Evolutionary conservation across 2,797 vertebrate genomes (phyloP).

Genomic region (Galago senegalensis): DNA sequence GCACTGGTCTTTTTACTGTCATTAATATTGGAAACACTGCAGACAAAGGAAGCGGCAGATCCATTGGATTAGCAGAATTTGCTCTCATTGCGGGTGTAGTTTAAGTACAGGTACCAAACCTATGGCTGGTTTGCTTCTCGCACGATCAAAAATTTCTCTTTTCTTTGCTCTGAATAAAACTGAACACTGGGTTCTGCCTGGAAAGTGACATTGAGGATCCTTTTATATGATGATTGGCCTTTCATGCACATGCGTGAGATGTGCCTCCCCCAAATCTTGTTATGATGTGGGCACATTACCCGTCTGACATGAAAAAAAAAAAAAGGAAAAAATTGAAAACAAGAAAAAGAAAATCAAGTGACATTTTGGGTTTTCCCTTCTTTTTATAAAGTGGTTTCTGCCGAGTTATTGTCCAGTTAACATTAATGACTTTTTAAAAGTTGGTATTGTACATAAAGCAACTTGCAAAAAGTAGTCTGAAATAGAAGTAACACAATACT

Average conservation of each 20-base stretch:
- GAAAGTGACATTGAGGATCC: slow-evolving; percentile 84
- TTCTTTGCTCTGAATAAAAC: slow-evolving; percentile 89
- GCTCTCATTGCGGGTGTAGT: not conserved
- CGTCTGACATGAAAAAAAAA: too few species aligned
- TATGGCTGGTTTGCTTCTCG: slow-evolving; percentile 67
- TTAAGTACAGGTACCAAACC: not conserved
- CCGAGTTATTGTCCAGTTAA: slow-evolving; percentile 80
- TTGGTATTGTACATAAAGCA: slow-evolving; percentile 89
- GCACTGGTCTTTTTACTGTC: not conserved
- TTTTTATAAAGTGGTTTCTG: slow-evolving; percentile 78
- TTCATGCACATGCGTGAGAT: too few species aligned
- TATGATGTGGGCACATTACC: too few species aligned
- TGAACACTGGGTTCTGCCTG: slow-evolving; percentile 87
- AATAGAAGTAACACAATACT: slow-evolving; percentile 79
- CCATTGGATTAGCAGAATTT: not conserved
- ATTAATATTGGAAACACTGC: not conserved
- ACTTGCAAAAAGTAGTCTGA: slow-evolving; percentile 82
- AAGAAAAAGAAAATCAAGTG: slow-evolving; percentile 62
- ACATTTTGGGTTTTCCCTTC: slow-evolving; percentile 85
- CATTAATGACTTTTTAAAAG: slow-evolving; percentile 76
- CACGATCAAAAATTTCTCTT: slow-evolving; percentile 88
- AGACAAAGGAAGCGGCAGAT: not conserved
- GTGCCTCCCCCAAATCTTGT: too few species aligned
- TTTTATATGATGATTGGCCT: too few species aligned
- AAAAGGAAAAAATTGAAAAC: too few species aligned